Evolutionary conservation across 2,797 vertebrate genomes (phyloP).

Genomic region (Cryptoblepharus egeriae): DNA sequence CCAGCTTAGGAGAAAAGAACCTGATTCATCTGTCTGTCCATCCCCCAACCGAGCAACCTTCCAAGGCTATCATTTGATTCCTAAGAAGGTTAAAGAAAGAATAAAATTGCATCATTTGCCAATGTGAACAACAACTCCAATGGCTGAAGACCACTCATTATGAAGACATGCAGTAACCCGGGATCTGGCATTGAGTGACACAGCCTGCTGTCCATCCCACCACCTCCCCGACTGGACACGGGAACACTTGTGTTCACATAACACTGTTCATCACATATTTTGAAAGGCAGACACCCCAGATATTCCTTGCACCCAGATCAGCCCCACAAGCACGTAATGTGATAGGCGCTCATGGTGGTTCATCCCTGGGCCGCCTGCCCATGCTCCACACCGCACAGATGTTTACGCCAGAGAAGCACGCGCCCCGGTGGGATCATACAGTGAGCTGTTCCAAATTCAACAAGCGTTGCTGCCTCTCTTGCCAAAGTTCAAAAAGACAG

Average conservation of each 20-base stretch:
- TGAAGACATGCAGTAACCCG: too few species aligned
- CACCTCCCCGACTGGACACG: background rate
- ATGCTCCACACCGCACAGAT: background rate
- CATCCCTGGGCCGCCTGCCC: background rate
- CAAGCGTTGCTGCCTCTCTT: background rate
- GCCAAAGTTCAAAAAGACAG: slow-evolving; percentile 8
- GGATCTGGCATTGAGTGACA: too few species aligned
- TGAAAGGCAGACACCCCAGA: background rate
- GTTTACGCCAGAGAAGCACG: background rate
- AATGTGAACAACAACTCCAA: too few species aligned
- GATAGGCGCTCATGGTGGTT: background rate
- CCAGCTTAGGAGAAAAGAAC: too few species aligned
- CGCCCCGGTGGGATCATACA: background rate
- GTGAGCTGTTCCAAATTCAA: slow-evolving; percentile 5
- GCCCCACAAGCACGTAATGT: too few species aligned
- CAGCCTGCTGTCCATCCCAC: background rate
- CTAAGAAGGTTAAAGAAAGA: too few species aligned
- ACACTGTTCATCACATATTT: background rate
- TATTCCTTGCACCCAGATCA: background rate
- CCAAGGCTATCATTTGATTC: too few species aligned
- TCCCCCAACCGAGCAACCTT: too few species aligned
- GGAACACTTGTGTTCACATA: background rate
- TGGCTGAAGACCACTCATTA: too few species aligned
- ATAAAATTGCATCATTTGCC: too few species aligned
- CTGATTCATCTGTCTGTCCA: too few species aligned